Evolutionary conservation across 2,113 vertebrate genomes (phyloP).

Genomic region (Hylia prasina): DNA sequence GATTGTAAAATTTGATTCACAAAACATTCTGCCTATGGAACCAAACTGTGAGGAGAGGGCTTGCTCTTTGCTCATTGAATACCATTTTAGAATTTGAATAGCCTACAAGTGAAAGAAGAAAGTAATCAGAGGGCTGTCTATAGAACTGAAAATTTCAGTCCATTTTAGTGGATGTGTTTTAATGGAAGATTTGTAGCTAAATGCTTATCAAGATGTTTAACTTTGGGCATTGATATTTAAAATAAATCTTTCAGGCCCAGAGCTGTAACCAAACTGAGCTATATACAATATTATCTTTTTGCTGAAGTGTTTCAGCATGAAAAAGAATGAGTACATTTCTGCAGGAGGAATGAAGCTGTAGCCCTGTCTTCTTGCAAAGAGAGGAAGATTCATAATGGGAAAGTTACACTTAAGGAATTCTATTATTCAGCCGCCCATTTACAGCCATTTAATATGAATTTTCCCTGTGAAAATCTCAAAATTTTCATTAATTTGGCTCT

Average conservation of each 20-base stretch:
- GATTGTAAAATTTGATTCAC: neutral
- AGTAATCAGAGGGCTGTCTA: neutral
- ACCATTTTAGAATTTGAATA: neutral
- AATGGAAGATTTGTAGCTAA: neutral
- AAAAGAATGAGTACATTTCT: neutral
- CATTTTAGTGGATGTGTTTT: neutral
- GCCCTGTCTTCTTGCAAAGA: neutral
- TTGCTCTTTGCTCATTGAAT: neutral
- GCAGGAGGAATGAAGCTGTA: neutral
- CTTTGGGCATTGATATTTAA: neutral
- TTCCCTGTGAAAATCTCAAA: neutral
- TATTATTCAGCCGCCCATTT: neutral
- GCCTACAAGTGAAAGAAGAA: neutral
- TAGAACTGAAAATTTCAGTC: neutral
- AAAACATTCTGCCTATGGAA: neutral
- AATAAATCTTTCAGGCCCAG: neutral
- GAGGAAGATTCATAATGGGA: neutral
- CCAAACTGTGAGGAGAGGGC: neutral
- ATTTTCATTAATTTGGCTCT: neutral
- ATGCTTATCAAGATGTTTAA: constrained; percentile 2
- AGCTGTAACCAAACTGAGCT: neutral
- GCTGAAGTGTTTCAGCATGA: neutral
- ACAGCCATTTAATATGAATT: neutral
- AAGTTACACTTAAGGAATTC: neutral
- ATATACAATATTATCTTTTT: neutral